Evolutionary conservation across 92 coral and sea anemone species (phyloP), one percentile per base, ranked within the genome.

Genomic region (Pocillopora meandrina): DNA sequence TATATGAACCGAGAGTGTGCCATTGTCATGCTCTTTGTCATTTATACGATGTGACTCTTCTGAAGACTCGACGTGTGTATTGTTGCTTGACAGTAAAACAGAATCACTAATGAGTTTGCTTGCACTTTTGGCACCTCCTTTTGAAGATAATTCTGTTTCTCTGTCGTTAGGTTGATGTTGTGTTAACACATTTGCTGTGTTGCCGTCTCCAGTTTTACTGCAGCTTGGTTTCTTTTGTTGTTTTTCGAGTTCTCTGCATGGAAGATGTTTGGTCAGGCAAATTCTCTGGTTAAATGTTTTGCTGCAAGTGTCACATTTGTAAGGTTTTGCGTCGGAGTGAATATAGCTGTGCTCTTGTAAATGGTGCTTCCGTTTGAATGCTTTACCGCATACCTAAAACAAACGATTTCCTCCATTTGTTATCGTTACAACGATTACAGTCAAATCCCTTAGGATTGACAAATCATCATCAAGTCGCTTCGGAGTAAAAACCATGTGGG

Each of bases 341-440:
- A 92, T 92, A 49, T 86, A 72, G 2, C 85, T 72, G 74, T 92
- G 95, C 56, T 90, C 90, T 13, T 84, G 90, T 63, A 92, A 85
- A 76, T 92, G 95, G 82, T 92, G 93, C 21, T 79, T 88, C 14
- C 95, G 88, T 77, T 92, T 92, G 81, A 92, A 92, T n/a, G 91
- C 91, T 83, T 92, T 92, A 2, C 91, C 95, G 67, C 95, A 92
- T 3, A 90, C 90, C 95, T 92, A 78, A 64, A 71, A 82, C 59
- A 72, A 80, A 80, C 65, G 56, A 33, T 34, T 59, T 19, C 20
- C 21, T 36, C 52, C 52, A 42, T 70, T 35, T 2, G 74, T 70
- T 70, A 70, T 33, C 72, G 26, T 2, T 19, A 10, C 33, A 60
- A 17, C 52, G 8, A 42, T 42, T 42, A 7, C 8, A 61, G 13